Evolutionary conservation across 2,113 vertebrate genomes (phyloP).

Genomic region (Pipra filicauda): DNA sequence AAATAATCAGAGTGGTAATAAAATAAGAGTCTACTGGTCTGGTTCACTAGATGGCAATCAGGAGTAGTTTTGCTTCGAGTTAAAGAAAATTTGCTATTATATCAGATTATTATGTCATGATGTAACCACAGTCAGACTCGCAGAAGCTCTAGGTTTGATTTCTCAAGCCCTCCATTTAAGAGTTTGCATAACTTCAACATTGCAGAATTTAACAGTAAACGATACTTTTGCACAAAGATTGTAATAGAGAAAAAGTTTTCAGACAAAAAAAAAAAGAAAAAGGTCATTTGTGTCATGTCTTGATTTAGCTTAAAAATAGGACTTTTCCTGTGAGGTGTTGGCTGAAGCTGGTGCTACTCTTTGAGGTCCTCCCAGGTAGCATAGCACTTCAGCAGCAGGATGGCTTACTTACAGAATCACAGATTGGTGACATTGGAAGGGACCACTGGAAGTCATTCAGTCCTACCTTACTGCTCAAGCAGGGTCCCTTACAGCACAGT

Average conservation of each 20-base stretch:
- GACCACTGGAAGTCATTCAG: not conserved
- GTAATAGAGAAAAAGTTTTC: not conserved
- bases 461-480: not conserved
- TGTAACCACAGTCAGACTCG: not conserved
- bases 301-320: not conserved
- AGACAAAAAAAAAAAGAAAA: accelerated
- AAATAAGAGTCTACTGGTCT: not conserved
- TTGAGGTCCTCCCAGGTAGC: not conserved
- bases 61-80: slow-evolving; percentile 5
- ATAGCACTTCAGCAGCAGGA: not conserved
- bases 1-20: not conserved
- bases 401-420: not conserved
- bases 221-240: not conserved
- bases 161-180: not conserved
- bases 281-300: not conserved
- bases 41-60: slow-evolving; percentile 35
- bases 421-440: not conserved
- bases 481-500: not conserved
- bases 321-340: not conserved
- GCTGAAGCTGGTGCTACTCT: not conserved
- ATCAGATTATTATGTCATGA: not conserved
- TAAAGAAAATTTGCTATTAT: not conserved
- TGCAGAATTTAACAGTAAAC: not conserved
- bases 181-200: not conserved
- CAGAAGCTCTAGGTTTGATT: not conserved